phyloP scores from a whole-genome alignment of 2,888 invertebrate species.

The Rhogogaster chlorosoma region DNA sequence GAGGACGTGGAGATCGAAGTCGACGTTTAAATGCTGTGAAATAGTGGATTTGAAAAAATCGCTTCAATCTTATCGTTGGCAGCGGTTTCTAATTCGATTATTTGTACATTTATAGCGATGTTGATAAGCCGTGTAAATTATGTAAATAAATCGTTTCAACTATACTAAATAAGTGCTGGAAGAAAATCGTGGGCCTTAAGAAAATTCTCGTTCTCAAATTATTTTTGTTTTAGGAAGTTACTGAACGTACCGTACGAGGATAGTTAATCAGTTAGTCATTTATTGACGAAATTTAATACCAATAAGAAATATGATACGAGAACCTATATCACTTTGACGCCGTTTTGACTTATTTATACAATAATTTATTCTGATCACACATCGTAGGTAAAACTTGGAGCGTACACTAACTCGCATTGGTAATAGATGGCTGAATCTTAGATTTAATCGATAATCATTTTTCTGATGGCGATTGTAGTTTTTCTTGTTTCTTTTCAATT shows the following conservation, averaged over 20 bases:
- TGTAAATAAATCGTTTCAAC: conserved; percentile 38
- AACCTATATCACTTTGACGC: background rate
- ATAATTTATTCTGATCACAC: conserved; percentile 8
- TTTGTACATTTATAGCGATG: conserved; percentile 22
- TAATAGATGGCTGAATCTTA: background rate
- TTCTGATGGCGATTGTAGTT: background rate
- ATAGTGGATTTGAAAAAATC: background rate
- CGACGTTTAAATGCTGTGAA: conserved; percentile 60
- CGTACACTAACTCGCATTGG: background rate
- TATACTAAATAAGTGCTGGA: background rate
- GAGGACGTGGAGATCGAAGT: conserved; percentile 70
- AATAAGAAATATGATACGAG: background rate
- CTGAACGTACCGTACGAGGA: background rate
- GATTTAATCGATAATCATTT: background rate
- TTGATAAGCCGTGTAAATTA: conserved; percentile 40
- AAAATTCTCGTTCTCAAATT: background rate
- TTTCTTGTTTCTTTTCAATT: background rate
- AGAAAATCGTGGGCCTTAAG: background rate
- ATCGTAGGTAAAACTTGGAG: background rate
- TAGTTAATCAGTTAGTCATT: conserved; percentile 1
- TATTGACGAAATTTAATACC: background rate
- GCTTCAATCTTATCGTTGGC: background rate
- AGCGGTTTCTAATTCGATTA: conserved; percentile 7
- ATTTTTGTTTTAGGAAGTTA: background rate
- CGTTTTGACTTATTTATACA: background rate